A percentile compares a stretch with the other conserved stretches of the same genome.
Evolutionary conservation across 2,888 invertebrate genomes (phyloP).

Genomic region (Auanema sp.): DNA sequence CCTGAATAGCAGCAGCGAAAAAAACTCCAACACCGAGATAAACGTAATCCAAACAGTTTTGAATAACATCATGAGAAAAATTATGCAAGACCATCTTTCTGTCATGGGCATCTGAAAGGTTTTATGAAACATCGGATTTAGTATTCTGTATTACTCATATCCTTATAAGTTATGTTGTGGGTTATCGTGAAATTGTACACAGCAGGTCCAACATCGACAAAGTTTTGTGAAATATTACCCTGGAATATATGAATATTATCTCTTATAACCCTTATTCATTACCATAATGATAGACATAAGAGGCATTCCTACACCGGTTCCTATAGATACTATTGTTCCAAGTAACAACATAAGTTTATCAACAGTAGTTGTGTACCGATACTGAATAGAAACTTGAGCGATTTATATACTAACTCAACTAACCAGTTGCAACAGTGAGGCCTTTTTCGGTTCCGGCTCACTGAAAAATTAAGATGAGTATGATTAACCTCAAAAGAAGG

Average conservation of each 20-base stretch:
- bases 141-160: conserved; percentile 7
- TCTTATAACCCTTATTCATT: conserved; percentile 9
- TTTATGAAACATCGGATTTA: neutral
- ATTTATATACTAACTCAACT: neutral
- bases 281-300: conserved; percentile 57
- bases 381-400: conserved; percentile 21
- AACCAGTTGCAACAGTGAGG: conserved; percentile 42
- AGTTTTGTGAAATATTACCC: conserved; percentile 48
- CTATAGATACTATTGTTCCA: conserved; percentile 45
- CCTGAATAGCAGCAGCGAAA: conserved; percentile 44
- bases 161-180: neutral
- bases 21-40: conserved; percentile 47
- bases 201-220: conserved; percentile 30
- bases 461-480: too few relatives aligned
- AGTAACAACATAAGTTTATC: conserved; percentile 48
- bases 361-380: conserved; percentile 43
- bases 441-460: conserved; percentile 26
- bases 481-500: too few relatives aligned
- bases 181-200: conserved; percentile 17
- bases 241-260: conserved; percentile 12
- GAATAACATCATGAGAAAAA: conserved; percentile 36
- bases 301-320: conserved; percentile 53
- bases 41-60: conserved; percentile 45
- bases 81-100: conserved; percentile 11
- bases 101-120: neutral